Conservation (phyloP, 2,888 invertebrate species). For the Aquatica leii region DNA sequence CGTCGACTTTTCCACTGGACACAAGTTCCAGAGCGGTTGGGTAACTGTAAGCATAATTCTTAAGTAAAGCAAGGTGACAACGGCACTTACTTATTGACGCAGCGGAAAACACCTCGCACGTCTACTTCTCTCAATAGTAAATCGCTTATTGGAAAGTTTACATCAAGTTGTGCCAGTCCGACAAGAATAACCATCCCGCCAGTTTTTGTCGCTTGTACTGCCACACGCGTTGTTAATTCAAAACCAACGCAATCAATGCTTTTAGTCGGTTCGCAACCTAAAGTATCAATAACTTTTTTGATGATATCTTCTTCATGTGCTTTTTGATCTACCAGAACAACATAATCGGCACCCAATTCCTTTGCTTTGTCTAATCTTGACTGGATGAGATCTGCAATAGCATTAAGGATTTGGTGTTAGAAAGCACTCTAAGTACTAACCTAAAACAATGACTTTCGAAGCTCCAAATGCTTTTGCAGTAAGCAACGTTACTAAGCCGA, state of each 20-base stretch:
- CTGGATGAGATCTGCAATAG: constrained; percentile 69
- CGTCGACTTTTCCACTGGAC: constrained; percentile 74
- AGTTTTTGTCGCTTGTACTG: constrained; percentile 81
- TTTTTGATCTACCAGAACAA: constrained; percentile 67
- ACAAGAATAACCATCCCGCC: constrained; percentile 89
- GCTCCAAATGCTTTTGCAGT: constrained; percentile 89
- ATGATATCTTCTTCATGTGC: constrained; percentile 61
- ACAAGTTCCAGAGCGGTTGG: constrained; percentile 76
- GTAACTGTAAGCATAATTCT: constrained; percentile 76
- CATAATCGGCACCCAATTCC: constrained; percentile 78
- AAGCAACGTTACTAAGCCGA: constrained; percentile 84
- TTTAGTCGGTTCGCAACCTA: constrained; percentile 66
- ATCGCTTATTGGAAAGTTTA: constrained; percentile 82
- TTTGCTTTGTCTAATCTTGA: constrained; percentile 78
- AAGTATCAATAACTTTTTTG: constrained; percentile 64
- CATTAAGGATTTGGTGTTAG: too few relatives aligned
- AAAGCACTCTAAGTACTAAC: constrained; percentile 63
- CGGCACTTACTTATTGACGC: constrained; percentile 77
- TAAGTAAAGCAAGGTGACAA: too few relatives aligned
- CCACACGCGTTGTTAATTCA: constrained; percentile 77
- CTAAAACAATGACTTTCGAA: constrained; percentile 77
- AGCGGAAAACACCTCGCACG: constrained; percentile 92
- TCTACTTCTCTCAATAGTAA: constrained; percentile 88
- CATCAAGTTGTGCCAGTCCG: constrained; percentile 83
- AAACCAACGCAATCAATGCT: constrained; percentile 92